Percentiles rank a stretch among this genome's conserved stretches.
Conservation (phyloP, 2,888 invertebrate genomes). For the Lamellibrachia columna region DNA sequence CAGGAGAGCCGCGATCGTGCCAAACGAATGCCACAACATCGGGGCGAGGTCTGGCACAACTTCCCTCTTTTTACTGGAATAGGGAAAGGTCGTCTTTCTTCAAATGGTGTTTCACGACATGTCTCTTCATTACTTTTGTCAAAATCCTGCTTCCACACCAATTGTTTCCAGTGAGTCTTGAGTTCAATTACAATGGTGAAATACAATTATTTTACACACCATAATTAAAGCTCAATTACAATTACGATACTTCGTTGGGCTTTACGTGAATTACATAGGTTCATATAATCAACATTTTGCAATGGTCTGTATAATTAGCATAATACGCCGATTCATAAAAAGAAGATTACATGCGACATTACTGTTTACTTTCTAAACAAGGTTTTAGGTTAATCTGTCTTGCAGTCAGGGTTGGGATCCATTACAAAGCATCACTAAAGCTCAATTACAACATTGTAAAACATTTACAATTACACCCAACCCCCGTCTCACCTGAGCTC, state of each 20-base stretch:
- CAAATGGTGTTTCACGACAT: background rate
- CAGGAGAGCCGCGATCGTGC: conserved; percentile 93
- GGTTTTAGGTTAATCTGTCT: no score
- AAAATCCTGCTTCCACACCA: no score
- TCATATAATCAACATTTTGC: background rate
- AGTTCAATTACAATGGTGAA: background rate
- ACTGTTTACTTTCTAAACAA: no score
- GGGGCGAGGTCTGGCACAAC: conserved; percentile 96
- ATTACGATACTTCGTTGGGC: background rate
- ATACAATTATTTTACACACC: background rate
- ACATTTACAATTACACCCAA: no score
- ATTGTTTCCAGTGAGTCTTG: no score
- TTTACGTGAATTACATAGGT: background rate
- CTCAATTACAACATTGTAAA: no score
- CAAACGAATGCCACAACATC: conserved; percentile 98
- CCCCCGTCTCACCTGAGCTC: conserved; percentile 79
- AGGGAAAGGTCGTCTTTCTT: background rate
- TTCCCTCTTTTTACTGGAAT: conserved; percentile 81
- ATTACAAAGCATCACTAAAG: no score
- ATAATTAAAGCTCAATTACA: background rate
- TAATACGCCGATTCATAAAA: no score
- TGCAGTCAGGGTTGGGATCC: no score
- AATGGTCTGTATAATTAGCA: no score
- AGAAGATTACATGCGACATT: no score
- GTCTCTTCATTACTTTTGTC: no score